A percentile compares a stretch with the other conserved stretches of the same genome.
These are phyloP conservation scores for Rhogogaster chlorosoma DNA, from an alignment of 2,888 invertebrate genomes.

Conservation along the genomic window DNA sequence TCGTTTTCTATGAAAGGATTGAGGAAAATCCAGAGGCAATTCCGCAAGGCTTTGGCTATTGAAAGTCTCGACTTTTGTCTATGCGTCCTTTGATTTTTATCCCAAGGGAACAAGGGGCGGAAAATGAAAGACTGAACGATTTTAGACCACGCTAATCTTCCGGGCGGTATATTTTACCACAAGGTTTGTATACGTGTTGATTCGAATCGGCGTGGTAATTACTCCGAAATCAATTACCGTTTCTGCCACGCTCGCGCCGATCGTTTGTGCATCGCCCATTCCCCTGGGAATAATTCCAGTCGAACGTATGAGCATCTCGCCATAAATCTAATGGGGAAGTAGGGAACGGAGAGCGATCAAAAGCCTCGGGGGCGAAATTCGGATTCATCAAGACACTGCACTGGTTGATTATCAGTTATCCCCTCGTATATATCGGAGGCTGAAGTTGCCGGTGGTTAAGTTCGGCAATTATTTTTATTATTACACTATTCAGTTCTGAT, in stretches of 20 bases:
- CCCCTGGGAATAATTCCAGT: slow-evolving; percentile 21
- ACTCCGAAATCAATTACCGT: slow-evolving; percentile 58
- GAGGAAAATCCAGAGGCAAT: not conserved
- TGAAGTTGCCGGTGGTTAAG: not conserved
- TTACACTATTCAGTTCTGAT: slow-evolving; percentile 60
- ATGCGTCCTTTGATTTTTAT: not conserved
- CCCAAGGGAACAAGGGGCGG: too few relatives aligned
- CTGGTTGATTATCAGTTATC: slow-evolving; percentile 43
- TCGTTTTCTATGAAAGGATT: not conserved
- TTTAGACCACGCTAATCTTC: not conserved
- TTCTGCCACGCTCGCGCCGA: slow-evolving; percentile 50
- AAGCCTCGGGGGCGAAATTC: not conserved
- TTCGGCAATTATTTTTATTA: slow-evolving; percentile 29
- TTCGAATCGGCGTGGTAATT: slow-evolving; percentile 39
- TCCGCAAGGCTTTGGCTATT: not conserved
- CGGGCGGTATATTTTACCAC: not conserved
- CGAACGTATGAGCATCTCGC: not conserved
- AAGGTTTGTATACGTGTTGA: not conserved
- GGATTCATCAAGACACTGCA: slow-evolving; percentile 38
- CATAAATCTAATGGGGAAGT: slow-evolving; percentile 32
- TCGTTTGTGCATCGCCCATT: not conserved
- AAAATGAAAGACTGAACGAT: not conserved
- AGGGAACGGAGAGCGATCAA: slow-evolving; percentile 12
- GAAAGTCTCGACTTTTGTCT: too few relatives aligned
- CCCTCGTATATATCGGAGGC: slow-evolving; percentile 13